These are phyloP conservation scores for Drosophila putrida DNA, from an alignment of 2,888 invertebrate genomes.

Conservation along the genomic window DNA sequence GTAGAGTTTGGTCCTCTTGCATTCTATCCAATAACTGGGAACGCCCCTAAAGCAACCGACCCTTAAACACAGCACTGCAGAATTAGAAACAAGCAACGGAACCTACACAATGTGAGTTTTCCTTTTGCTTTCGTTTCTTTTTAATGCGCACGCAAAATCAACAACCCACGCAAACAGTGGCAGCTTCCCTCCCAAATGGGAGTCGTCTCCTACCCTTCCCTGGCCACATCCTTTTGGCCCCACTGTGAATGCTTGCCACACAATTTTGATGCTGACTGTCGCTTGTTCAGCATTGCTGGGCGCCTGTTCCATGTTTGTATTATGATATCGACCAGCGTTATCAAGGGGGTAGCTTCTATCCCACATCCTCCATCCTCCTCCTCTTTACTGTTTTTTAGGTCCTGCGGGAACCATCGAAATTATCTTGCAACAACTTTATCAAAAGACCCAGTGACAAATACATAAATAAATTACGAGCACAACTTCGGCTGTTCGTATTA, in stretches of 20 bases:
- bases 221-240: constrained; percentile 4
- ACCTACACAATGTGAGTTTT: constrained; percentile 30
- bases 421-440: constrained; percentile 77
- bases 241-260: constrained; percentile 42
- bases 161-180: constrained; percentile 68
- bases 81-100: constrained; percentile 66
- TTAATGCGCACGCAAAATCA: constrained; percentile 63
- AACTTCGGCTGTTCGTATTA: constrained; percentile 26
- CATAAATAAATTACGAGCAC: constrained; percentile 74
- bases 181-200: constrained; percentile 34
- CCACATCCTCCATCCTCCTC: background rate
- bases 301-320: constrained; percentile 79
- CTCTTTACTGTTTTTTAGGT: constrained; percentile 10
- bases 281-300: constrained; percentile 55
- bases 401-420: constrained; percentile 64
- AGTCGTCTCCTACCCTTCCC: background rate
- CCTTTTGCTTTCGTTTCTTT: constrained; percentile 4
- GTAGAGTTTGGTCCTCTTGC: constrained; percentile 21
- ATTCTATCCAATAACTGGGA: constrained; percentile 24
- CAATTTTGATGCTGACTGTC: constrained; percentile 22
- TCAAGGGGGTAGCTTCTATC: constrained; percentile 40
- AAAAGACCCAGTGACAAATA: constrained; percentile 68
- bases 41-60: constrained; percentile 74
- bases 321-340: constrained; percentile 80
- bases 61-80: constrained; percentile 75